Evolutionary conservation across 2,797 vertebrate genomes (phyloP).

Genomic region (Mormyrus hasselquistii): DNA sequence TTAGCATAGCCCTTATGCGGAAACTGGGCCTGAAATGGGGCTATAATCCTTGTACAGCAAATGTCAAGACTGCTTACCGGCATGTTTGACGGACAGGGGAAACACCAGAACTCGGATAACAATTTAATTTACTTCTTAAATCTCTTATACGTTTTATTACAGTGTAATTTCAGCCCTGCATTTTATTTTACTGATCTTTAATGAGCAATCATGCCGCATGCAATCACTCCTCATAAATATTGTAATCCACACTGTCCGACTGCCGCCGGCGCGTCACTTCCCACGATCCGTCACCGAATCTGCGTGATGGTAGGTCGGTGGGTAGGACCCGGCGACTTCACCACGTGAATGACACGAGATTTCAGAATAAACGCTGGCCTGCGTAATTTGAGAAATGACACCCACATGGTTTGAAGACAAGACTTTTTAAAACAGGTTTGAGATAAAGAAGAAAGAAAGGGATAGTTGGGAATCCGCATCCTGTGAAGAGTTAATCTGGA

Average conservation of each 20-base stretch:
- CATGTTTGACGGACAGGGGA: not conserved
- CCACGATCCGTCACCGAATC: not conserved
- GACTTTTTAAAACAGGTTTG: not conserved
- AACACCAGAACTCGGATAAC: not conserved
- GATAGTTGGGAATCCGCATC: not conserved
- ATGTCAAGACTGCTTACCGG: conserved; percentile 18
- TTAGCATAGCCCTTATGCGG: not conserved
- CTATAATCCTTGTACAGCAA: conserved; percentile 23
- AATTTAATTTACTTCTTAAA: not conserved
- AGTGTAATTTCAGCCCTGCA: not conserved
- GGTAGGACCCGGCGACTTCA: not conserved
- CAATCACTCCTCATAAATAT: not conserved
- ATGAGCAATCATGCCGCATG: not conserved
- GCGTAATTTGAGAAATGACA: not conserved
- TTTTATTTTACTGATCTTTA: conserved; percentile 2
- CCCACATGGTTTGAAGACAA: not conserved
- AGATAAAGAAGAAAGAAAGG: not conserved
- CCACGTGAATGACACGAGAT: not conserved
- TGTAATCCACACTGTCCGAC: not conserved
- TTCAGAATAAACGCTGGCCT: conserved; percentile 3
- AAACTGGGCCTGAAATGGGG: not conserved
- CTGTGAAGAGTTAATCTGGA: not conserved
- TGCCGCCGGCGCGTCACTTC: not conserved
- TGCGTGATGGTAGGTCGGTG: not conserved
- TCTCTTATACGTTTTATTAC: conserved; percentile 8